phyloP scores from a whole-genome alignment of 2,113 vertebrate genomes.

The Heterochromis multidens region DNA sequence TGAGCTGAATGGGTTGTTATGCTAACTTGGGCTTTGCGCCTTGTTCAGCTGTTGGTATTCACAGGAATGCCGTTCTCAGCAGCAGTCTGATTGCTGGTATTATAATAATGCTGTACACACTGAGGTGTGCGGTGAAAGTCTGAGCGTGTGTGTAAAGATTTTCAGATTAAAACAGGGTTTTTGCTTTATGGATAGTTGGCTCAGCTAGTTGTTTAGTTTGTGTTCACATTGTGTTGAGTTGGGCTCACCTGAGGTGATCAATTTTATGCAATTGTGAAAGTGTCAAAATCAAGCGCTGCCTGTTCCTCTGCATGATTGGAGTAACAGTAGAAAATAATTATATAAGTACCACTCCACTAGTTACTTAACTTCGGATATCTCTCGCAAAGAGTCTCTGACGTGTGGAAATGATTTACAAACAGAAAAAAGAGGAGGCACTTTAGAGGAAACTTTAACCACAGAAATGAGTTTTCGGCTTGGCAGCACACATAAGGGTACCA shows the following conservation, averaged over 20 bases:
- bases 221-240: not conserved
- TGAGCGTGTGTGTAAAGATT: not conserved
- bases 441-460: not conserved
- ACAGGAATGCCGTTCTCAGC: slow-evolving; percentile 24
- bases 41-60: slow-evolving; percentile 5
- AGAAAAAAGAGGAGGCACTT: not conserved
- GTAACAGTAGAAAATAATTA: not conserved
- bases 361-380: not conserved
- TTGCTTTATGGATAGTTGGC: not conserved
- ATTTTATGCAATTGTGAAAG: not conserved
- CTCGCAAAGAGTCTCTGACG: not conserved
- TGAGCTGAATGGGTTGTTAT: not conserved
- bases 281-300: slow-evolving; percentile 10
- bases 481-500: accelerated
- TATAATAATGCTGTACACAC: not conserved
- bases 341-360: not conserved
- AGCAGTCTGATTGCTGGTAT: not conserved
- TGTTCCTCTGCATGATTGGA: not conserved
- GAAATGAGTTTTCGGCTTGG: not conserved
- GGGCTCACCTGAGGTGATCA: not conserved
- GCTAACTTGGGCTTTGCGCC: not conserved
- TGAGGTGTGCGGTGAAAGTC: not conserved
- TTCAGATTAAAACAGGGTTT: not conserved
- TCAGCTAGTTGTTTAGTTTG: not conserved
- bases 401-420: not conserved